These are phyloP conservation scores for Labroides dimidiatus DNA, from an alignment of 2,797 vertebrate genomes.

Conservation along the genomic window DNA sequence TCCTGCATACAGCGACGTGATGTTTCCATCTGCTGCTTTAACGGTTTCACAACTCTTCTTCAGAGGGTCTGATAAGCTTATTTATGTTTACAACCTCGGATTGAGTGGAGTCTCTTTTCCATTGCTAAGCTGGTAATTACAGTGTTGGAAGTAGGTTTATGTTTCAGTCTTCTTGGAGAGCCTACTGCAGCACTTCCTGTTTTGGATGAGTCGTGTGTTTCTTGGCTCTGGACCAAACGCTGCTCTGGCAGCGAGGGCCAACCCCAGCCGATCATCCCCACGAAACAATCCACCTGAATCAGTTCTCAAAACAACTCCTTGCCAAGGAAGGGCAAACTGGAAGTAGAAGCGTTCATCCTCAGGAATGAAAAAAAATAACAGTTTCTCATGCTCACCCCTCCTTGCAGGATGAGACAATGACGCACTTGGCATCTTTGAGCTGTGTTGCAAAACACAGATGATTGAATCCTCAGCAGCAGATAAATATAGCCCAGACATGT, in stretches of 20 bases:
- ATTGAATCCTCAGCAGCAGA: conserved; percentile 48
- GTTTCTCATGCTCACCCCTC: conserved; percentile 1
- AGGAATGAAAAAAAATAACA: not conserved
- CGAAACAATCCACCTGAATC: conserved; percentile 55
- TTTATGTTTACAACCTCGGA: conserved; percentile 19
- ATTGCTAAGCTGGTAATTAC: conserved; percentile 28
- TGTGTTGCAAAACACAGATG: conserved; percentile 34
- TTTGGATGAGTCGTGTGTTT: conserved; percentile 53
- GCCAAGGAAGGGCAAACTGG: conserved; percentile 49
- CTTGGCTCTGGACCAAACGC: conserved; percentile 41
- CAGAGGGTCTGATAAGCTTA: not conserved
- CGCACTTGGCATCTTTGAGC: conserved; percentile 48
- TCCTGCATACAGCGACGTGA: not conserved
- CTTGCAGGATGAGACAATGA: conserved; percentile 27
- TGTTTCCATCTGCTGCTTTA: conserved; percentile 6
- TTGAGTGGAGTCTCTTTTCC: conserved; percentile 18
- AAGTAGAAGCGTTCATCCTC: conserved; percentile 22
- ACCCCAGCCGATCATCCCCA: not conserved
- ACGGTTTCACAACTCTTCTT: not conserved
- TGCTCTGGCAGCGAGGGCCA: conserved; percentile 15
- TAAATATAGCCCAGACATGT: conserved; percentile 11
- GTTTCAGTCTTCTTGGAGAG: conserved; percentile 30
- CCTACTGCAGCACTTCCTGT: conserved; percentile 56
- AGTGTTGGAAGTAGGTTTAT: conserved; percentile 17
- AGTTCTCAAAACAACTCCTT: conserved; percentile 40